These are phyloP conservation scores for Cetoscarus ocellatus DNA, from an alignment of 2,797 vertebrate genomes.

Conservation along the genomic window DNA sequence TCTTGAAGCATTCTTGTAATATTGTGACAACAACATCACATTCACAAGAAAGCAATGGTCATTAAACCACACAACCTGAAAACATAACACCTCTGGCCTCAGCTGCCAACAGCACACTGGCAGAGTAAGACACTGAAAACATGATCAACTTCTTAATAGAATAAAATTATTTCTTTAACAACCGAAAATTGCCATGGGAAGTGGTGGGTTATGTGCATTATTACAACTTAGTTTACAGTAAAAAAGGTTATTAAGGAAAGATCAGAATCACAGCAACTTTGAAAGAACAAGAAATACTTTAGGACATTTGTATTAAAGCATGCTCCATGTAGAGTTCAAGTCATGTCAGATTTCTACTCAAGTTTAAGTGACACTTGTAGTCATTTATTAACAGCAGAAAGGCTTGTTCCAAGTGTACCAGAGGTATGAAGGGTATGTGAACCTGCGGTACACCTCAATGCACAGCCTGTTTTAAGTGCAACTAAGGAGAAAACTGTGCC, in stretches of 20 bases:
- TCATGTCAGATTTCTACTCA: not conserved
- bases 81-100: too few relatives aligned
- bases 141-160: too few relatives aligned
- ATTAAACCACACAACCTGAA: too few relatives aligned
- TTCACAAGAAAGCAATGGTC: too few relatives aligned
- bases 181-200: too few relatives aligned
- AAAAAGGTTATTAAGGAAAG: too few relatives aligned
- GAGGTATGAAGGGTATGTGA: slow-evolving; percentile 15
- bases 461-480: slow-evolving; percentile 15
- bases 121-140: too few relatives aligned
- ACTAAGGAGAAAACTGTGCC: slow-evolving; percentile 7
- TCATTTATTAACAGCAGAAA: slow-evolving; percentile 49
- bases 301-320: not conserved
- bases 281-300: not conserved
- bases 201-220: too few relatives aligned
- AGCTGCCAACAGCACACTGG: too few relatives aligned
- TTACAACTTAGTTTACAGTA: too few relatives aligned
- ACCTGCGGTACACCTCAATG: slow-evolving; percentile 25
- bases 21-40: too few relatives aligned
- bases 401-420: slow-evolving; percentile 1
- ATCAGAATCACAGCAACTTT: not conserved
- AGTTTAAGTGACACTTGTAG: slow-evolving; percentile 19
- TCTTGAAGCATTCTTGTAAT: not conserved
- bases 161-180: too few relatives aligned
- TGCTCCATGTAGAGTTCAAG: not conserved